Base-by-base conservation (phyloP, 2,888 invertebrate genomes). In the Epirrita christyi region DNA sequence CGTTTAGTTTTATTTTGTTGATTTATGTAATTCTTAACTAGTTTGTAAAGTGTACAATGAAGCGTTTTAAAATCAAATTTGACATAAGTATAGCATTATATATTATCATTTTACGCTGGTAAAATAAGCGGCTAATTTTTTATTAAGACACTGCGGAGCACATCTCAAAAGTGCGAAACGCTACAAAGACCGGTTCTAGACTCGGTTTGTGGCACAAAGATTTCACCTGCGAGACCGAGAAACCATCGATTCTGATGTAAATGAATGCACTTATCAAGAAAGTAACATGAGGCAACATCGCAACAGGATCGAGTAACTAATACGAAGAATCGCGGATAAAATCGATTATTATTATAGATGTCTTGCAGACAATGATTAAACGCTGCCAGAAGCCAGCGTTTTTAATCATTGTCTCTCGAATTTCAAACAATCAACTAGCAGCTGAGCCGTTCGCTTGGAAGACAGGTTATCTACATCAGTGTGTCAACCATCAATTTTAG, bases 141-240 rank as follows among this genome's bases (percentile, higher is more conserved):
- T n/a, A n/a, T n/a, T n/a, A n/a, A n/a, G n/a, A n/a, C 21, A 21
- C 21, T 21, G 4, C 28, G 36, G n/a, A 45, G 68, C 74, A 64
- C 78, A 75, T 78, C 76, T 72, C 55, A 66, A 60, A 64, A 62
- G 67, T 74, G 68, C 68, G 63, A 72, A 72, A 71, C 63, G 70
- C 69, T 61, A 55, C 44, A 57, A 46, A 64, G 73, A 81, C 80
- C 77, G 77, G 80, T 78, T 69, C 54, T 55, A 4, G 68, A 65
- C 63, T 70, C 69, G 66, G 72, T 80, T 76, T 75, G 73, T 81
- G 61, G 77, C 67, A 76, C 80, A 69, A 55, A 71, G 79, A 78
- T 82, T 83, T 81, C 82, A 82, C 66, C 68, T 62, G 72, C 44
- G 51, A 44, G 41, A 36, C 50, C 42, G 40, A 51, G 50, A 45